Percentiles rank a stretch among this genome's conserved stretches.
Evolutionary conservation across 2,888 invertebrate species (phyloP).

Genomic region (Acanthosepion pharaonis): DNA sequence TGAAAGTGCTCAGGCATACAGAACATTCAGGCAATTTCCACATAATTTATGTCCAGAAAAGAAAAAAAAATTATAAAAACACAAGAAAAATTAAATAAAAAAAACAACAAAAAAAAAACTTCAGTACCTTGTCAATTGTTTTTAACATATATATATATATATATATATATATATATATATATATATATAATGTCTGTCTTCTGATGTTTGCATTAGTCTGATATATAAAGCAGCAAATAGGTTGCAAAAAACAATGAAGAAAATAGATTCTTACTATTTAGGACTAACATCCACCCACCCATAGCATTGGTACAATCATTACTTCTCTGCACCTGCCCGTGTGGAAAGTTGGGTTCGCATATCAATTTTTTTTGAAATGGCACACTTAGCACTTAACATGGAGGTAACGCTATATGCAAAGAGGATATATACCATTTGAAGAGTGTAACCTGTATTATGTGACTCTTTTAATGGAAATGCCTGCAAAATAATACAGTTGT

Average conservation of each 20-base stretch:
- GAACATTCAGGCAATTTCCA: too few relatives aligned
- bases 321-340: background rate
- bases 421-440: background rate
- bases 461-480: background rate
- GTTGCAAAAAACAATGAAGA: background rate
- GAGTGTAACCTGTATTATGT: background rate
- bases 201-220: background rate
- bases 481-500: background rate
- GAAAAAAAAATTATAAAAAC: too few relatives aligned
- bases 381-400: background rate
- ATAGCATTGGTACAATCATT: background rate
- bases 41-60: too few relatives aligned
- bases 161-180: too few relatives aligned
- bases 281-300: background rate
- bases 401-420: background rate
- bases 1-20: too few relatives aligned
- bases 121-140: too few relatives aligned
- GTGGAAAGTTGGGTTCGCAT: background rate
- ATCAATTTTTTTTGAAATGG: background rate
- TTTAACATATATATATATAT: too few relatives aligned
- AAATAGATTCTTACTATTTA: background rate
- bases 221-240: background rate
- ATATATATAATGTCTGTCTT: background rate
- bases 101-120: too few relatives aligned
- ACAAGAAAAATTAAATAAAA: too few relatives aligned